A percentile compares a stretch with the other conserved stretches of the same genome.
Evolutionary conservation across 2,113 vertebrate species (phyloP).

Genomic region (Austrofundulus limnaeus): DNA sequence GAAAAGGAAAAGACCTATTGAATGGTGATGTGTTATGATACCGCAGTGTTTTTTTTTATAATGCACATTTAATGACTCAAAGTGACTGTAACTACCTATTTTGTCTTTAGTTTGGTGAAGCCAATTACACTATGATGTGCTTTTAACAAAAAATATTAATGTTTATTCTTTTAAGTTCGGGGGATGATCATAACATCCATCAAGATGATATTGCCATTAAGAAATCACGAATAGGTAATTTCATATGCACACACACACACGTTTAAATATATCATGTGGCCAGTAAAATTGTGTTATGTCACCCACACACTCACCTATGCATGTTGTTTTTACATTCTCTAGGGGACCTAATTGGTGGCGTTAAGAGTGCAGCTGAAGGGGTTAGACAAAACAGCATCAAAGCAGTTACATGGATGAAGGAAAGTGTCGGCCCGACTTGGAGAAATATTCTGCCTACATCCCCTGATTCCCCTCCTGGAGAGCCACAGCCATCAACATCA

Average conservation of each 20-base stretch:
- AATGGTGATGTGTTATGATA: slow-evolving; percentile 59
- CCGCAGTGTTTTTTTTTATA: slow-evolving; percentile 2
- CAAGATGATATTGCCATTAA: slow-evolving; percentile 69
- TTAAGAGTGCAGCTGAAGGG: slow-evolving; percentile 78
- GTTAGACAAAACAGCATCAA: slow-evolving; percentile 74
- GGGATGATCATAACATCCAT: slow-evolving; percentile 62
- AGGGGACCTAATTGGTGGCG: slow-evolving; percentile 77
- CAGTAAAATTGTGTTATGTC: fast-evolving
- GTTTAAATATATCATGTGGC: fast-evolving
- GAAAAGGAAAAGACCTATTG: slow-evolving; percentile 72
- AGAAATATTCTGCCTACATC: slow-evolving; percentile 67
- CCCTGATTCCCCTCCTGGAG: slow-evolving; percentile 43
- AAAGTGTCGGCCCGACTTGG: slow-evolving; percentile 68
- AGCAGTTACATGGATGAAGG: slow-evolving; percentile 76
- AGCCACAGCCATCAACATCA: slow-evolving; percentile 53
- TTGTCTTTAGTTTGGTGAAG: too few relatives aligned
- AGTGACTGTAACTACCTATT: too few relatives aligned
- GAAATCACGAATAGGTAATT: slow-evolving; percentile 79
- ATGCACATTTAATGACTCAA: not conserved
- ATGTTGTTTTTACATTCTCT: not conserved
- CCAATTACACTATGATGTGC: too few relatives aligned
- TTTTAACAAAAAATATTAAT: not conserved
- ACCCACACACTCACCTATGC: not conserved
- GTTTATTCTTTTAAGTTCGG: slow-evolving; percentile 62
- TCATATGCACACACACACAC: not conserved